Conservation (phyloP, 2,113 vertebrate species). For the Tragelaphus strepsiceros region DNA sequence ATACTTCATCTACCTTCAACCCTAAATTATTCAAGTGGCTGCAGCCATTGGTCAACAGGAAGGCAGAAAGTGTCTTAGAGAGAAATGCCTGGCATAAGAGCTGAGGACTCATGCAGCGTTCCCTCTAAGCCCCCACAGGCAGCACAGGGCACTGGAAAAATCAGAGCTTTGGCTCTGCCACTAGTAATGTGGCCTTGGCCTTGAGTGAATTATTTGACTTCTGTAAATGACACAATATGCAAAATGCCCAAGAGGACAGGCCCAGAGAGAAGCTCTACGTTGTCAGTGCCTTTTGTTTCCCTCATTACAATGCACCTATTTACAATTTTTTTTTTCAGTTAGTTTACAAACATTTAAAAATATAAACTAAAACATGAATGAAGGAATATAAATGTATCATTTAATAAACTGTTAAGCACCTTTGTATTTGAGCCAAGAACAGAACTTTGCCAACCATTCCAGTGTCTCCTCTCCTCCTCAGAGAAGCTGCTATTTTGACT, state of each 20-base stretch:
- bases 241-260: not conserved
- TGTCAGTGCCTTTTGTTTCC: not conserved
- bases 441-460: not conserved
- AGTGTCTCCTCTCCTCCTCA: not conserved
- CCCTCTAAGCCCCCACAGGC: not conserved
- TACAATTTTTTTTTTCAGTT: not conserved
- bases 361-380: not conserved
- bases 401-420: not conserved
- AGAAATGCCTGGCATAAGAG: not conserved
- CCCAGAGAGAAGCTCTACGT: not conserved
- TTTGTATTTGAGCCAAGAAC: not conserved
- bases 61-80: not conserved
- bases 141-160: not conserved
- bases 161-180: not conserved
- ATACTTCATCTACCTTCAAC: not conserved
- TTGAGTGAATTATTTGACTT: not conserved
- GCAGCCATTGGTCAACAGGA: not conserved
- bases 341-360: not conserved
- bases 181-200: not conserved
- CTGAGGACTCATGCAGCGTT: no score
- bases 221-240: not conserved
- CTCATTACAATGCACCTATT: not conserved
- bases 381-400: not conserved
- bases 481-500: not conserved
- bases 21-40: not conserved